Conservation (phyloP, 2,113 vertebrate genomes). For the Eonycteris spelaea region DNA sequence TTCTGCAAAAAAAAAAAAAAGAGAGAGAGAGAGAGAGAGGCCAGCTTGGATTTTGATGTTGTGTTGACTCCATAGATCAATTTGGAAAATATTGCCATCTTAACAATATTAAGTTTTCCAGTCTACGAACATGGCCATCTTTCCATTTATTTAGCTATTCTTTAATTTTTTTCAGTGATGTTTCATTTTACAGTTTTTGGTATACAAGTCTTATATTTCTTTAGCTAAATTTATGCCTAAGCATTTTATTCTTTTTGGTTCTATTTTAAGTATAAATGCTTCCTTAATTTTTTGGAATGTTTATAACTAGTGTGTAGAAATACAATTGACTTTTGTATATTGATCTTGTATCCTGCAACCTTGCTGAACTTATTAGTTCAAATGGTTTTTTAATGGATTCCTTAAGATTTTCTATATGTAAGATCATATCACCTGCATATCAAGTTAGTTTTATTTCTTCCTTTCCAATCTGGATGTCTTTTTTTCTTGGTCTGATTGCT, state of each 20-base stretch:
- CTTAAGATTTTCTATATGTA: not conserved
- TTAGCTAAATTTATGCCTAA: not conserved
- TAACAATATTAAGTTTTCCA: not conserved
- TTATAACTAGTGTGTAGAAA: not conserved
- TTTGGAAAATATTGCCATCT: not conserved
- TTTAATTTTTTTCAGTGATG: not conserved
- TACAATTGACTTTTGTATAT: not conserved
- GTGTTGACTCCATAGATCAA: not conserved
- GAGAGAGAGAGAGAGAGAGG: too few species aligned
- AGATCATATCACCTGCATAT: not conserved
- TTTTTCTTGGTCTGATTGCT: not conserved
- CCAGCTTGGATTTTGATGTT: not conserved
- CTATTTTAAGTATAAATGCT: not conserved
- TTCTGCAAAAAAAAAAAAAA: not conserved
- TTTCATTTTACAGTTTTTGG: not conserved
- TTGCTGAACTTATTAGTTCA: not conserved
- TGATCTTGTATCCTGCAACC: not conserved
- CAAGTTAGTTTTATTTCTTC: not conserved
- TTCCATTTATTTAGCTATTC: not conserved
- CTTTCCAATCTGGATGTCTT: not conserved
- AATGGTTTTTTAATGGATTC: not conserved
- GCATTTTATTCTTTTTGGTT: not conserved
- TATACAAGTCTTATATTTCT: not conserved
- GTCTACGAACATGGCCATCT: not conserved
- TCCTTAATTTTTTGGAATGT: not conserved